Percentiles rank a stretch among this genome's conserved stretches.
Evolutionary conservation across 2,113 vertebrate genomes (phyloP).

Genomic region (Colossoma macropomum): DNA sequence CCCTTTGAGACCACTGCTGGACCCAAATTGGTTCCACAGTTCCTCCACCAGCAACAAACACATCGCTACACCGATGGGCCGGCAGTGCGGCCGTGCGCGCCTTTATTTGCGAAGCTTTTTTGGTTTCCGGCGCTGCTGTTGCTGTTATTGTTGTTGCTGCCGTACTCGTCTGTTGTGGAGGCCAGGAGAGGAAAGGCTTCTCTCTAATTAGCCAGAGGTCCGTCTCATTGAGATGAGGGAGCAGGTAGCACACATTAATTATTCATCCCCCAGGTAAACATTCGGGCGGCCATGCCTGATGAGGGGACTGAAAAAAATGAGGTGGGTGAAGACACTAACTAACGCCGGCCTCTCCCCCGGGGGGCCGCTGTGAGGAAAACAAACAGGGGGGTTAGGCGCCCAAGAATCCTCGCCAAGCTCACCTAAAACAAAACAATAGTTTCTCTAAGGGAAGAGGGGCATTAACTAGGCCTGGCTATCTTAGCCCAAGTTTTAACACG

Average conservation of each 20-base stretch:
- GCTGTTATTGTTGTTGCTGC: slow-evolving; percentile 53
- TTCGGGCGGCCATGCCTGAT: slow-evolving; percentile 69
- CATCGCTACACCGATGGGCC: background rate
- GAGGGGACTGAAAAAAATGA: slow-evolving; percentile 62
- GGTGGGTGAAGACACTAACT: slow-evolving; percentile 69
- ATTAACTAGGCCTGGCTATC: slow-evolving; percentile 41
- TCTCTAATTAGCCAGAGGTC: slow-evolving; percentile 78
- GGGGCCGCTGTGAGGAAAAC: slow-evolving; percentile 62
- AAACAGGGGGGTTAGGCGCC: slow-evolving; percentile 65
- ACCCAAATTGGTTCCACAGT: slow-evolving; percentile 69
- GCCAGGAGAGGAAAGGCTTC: slow-evolving; percentile 56
- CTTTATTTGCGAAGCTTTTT: slow-evolving; percentile 57
- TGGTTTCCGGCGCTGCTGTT: slow-evolving; percentile 46
- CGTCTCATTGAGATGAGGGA: slow-evolving; percentile 66
- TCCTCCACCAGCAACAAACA: slow-evolving; percentile 39
- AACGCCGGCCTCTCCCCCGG: slow-evolving; percentile 71
- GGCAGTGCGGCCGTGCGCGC: background rate
- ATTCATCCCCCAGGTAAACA: slow-evolving; percentile 75
- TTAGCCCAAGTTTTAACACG: background rate
- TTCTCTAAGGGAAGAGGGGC: slow-evolving; percentile 58
- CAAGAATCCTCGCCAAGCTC: slow-evolving; percentile 64
- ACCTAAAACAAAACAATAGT: slow-evolving; percentile 46
- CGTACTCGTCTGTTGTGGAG: slow-evolving; percentile 64
- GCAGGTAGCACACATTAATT: slow-evolving; percentile 76
- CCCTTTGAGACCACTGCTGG: slow-evolving; percentile 64